These are phyloP conservation scores for Eupithecia pulchellata DNA, from an alignment of 2,888 invertebrate genomes.

Conservation along the genomic window DNA sequence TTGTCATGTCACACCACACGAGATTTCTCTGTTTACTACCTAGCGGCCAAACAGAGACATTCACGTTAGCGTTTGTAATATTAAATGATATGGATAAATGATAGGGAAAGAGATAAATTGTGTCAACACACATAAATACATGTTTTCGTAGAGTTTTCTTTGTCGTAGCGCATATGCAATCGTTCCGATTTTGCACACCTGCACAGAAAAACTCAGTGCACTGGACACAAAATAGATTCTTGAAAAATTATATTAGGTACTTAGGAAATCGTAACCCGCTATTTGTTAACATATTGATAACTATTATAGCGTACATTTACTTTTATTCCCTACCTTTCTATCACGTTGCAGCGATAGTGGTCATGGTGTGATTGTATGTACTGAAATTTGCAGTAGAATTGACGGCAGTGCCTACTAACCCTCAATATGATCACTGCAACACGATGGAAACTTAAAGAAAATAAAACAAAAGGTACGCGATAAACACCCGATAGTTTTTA, in stretches of 20 bases:
- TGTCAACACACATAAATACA: constrained; percentile 3
- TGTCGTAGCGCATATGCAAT: constrained; percentile 1
- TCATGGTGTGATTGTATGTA: too few species aligned
- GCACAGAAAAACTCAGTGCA: constrained; percentile 7
- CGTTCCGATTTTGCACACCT: constrained; percentile 3
- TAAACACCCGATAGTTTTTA: too few species aligned
- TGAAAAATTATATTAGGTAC: background rate
- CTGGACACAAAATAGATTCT: background rate
- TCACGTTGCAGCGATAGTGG: too few species aligned
- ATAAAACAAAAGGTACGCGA: too few species aligned
- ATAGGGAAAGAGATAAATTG: background rate
- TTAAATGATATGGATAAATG: background rate
- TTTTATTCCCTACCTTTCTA: too few species aligned
- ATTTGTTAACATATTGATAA: too few species aligned
- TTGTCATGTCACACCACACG: background rate
- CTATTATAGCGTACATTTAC: too few species aligned
- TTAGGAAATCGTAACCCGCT: too few species aligned
- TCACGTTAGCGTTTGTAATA: background rate
- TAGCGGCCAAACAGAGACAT: background rate
- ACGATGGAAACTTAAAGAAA: too few species aligned
- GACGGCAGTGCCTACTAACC: too few species aligned
- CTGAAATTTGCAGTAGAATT: too few species aligned
- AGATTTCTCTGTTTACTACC: background rate
- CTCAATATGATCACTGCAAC: too few species aligned
- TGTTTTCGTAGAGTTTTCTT: background rate